phyloP scores from a whole-genome alignment of 1,140 invertebrate species.

The Phymastichus coffea region DNA sequence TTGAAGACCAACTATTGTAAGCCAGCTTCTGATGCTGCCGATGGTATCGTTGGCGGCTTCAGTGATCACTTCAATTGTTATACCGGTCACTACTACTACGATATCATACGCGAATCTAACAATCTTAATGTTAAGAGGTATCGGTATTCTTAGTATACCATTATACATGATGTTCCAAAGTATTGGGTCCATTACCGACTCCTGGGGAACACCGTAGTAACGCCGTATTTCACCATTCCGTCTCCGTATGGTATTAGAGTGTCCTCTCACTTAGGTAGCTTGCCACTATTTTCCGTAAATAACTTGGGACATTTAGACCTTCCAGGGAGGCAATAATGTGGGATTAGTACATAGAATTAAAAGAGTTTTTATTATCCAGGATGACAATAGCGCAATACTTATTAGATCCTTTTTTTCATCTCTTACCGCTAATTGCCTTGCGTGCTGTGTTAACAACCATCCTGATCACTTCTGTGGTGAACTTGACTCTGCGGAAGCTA shows the following conservation, averaged over 20 bases:
- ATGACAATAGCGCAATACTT: constrained; percentile 5
- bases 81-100: constrained; percentile 9
- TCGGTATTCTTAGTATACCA: not conserved
- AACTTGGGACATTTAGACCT: not conserved
- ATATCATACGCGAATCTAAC: constrained; percentile 23
- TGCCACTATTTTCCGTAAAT: not conserved
- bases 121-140: not conserved
- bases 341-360: constrained; percentile 14
- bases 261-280: constrained; percentile 3
- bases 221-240: not conserved
- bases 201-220: not conserved
- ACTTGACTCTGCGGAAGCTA: too few species aligned
- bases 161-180: not conserved
- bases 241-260: not conserved
- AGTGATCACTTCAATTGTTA: not conserved
- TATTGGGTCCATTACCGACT: not conserved
- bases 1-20: not conserved
- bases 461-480: too few species aligned
- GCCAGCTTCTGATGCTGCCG: not conserved
- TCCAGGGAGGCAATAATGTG: not conserved
- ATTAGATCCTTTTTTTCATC: not conserved
- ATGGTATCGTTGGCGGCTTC: not conserved
- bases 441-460: constrained; percentile 7
- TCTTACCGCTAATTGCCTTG: not conserved
- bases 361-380: constrained; percentile 22